Conservation (phyloP, 2,797 vertebrate species). For the Leptatherina wallacei region DNA sequence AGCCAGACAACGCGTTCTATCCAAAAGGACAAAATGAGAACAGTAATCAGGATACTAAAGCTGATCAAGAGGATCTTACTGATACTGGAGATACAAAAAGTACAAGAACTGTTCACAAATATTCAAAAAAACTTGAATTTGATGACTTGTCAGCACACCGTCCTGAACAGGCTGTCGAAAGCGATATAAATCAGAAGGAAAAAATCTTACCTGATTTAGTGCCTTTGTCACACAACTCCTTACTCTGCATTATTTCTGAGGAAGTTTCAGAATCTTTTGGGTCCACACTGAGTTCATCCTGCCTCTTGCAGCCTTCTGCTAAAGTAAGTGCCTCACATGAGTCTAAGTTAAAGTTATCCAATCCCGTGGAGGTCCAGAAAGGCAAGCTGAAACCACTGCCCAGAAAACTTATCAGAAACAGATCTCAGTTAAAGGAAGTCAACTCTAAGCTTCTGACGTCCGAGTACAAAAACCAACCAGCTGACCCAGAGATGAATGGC, state of each 20-base stretch:
- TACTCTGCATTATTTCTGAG: constrained; percentile 7
- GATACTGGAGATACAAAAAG: constrained; percentile 1
- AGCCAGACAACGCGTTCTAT: not conserved
- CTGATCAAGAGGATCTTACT: not conserved
- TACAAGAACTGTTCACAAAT: constrained; percentile 1
- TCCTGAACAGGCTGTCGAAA: constrained; percentile 25
- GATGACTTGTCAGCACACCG: constrained; percentile 23
- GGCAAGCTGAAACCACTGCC: constrained; percentile 21
- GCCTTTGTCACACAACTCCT: constrained; percentile 39
- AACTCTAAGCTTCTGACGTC: constrained; percentile 1
- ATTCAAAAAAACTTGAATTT: constrained; percentile 57
- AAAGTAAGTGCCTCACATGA: constrained; percentile 47
- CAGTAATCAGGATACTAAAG: not conserved
- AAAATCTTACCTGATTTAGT: constrained; percentile 28
- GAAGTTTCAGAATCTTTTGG: constrained; percentile 20
- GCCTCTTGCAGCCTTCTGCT: constrained; percentile 14
- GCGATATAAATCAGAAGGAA: constrained; percentile 34
- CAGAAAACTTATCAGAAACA: constrained; percentile 28
- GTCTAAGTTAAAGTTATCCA: constrained; percentile 10
- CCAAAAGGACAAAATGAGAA: constrained; percentile 29
- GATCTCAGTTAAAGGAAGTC: constrained; percentile 13
- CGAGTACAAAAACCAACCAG: constrained; percentile 6
- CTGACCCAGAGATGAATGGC: not conserved
- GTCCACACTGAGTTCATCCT: constrained; percentile 1
- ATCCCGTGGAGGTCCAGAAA: constrained; percentile 11